Evolutionary conservation across 1,140 invertebrate species (phyloP), one percentile per base, ranked within the genome.

Genomic region (Drosophila punjabiensis): DNA sequence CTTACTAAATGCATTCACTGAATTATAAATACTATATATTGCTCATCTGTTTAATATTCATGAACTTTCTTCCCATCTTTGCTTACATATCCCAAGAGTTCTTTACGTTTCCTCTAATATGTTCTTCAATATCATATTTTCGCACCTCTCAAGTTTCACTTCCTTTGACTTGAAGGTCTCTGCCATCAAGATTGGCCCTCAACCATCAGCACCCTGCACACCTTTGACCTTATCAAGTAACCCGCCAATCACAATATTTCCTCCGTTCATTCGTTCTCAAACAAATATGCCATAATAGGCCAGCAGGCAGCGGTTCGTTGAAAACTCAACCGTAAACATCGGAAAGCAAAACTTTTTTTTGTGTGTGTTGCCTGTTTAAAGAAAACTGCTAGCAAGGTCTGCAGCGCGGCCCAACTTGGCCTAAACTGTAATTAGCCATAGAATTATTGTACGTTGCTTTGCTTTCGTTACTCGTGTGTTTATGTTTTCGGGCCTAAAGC

Each of bases 341-440:
- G 50, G 50, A 71, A 73, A 52, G 30, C 35, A 60, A 73, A 73
- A 71, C 45, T 69, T 71, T 55, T 55, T 64, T 58, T 43, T 37
- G n/a, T 48, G 1, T 14, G 20, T 20, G 10, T 39, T 55, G 33
- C 18, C 32, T 66, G 62, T 71, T 73, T 71, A 71, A 41, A 52
- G 68, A 73, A 61, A 74, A 74, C 41, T 60, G 55, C 33, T 14
- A 28, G 67, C 70, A 74, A 74, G 70, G 70, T 71, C 70, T 60
- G 13, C 13, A 14, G 11, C 16, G 48, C 6, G 14, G 53, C 33
- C 53, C 33, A 56, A 56, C 24, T 50, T 50, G 70, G 70, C 68
- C 70, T 53, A 74, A 73, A 73, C 70, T 43, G 68, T 61, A 73
- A 74, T 74, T 74, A 74, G 53, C 68, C 55, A 61, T n/a, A 73